Base-by-base conservation (phyloP, 1,140 invertebrate species). In the Leptinotarsa defecta region DNA sequence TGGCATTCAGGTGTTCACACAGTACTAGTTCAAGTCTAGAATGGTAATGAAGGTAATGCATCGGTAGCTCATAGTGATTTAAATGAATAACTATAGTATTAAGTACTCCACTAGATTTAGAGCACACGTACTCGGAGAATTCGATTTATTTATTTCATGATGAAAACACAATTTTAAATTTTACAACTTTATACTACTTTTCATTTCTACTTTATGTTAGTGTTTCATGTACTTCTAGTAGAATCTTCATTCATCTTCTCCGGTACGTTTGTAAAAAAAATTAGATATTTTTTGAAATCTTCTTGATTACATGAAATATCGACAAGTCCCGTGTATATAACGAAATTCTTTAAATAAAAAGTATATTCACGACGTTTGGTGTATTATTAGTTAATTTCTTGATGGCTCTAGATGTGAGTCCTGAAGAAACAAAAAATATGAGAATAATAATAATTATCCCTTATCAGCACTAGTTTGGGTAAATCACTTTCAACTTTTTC, bases 221-320 rank as follows among this genome's bases (percentile, higher is more conserved):
- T 43, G 34, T 5, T 43, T 43, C 8, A 43, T 11, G 8, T 43
- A 8, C 8, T 43, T 43, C 34, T 43, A 11, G 8, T 43, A 43
- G 34, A 11, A 43, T 11, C 34, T 43, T 43, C 4, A 43, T 57
- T 65, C 78, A 77, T 78, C 80, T 81, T 81, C 80, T 81, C 75
- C 80, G 78, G 80, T 77, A 81, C 76, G 80, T 81, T 64, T 77
- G 76, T 15, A 43, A 57, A 6, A 19, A 57, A 57, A 57, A 57
- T n/a, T 57, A 13, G 52, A 19, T 57, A 57, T 57, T 57, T 57
- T 57, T 17, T 57, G n/a, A 17, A 19, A 57, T 57, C 52, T 57
- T 57, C n/a, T 4, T 57, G 52, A 57, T 57, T 57, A 57, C n/a
- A n/a, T n/a, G 15, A 57, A 57, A 57, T 57, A 57, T 19, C 52